These are phyloP conservation scores for Mycalesis mineus DNA, from an alignment of 2,888 invertebrate genomes.

Conservation along the genomic window DNA sequence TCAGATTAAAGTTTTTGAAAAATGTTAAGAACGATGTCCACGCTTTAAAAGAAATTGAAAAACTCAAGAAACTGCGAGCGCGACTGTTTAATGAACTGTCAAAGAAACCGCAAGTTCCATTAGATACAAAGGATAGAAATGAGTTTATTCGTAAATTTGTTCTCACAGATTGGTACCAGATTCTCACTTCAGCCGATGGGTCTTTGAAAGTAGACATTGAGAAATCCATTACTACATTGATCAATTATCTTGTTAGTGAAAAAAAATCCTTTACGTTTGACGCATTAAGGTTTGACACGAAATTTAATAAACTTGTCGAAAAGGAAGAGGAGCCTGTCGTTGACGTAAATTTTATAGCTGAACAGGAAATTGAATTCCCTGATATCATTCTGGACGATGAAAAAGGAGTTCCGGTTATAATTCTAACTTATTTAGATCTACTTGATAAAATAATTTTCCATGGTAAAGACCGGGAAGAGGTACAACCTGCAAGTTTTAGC, in stretches of 20 bases:
- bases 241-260: constrained; percentile 46
- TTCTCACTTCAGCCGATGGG: constrained; percentile 23
- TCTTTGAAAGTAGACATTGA: constrained; percentile 37
- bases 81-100: too few species aligned
- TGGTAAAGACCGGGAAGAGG: background rate
- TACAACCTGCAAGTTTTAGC: constrained; percentile 36
- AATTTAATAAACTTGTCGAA: constrained; percentile 27
- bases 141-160: constrained; percentile 33
- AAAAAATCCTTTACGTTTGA: constrained; percentile 44
- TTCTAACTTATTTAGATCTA: constrained; percentile 38
- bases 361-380: constrained; percentile 46
- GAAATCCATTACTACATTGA: constrained; percentile 40
- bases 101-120: too few species aligned
- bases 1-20: too few species aligned
- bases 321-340: constrained; percentile 37
- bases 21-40: too few species aligned
- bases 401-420: constrained; percentile 45
- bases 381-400: constrained; percentile 45
- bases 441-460: constrained; percentile 43
- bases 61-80: too few species aligned
- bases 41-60: too few species aligned
- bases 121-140: constrained; percentile 36
- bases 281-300: constrained; percentile 38
- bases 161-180: constrained; percentile 36
- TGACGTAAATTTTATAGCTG: constrained; percentile 37